These are phyloP conservation scores for Brachyopa scutellaris DNA, from an alignment of 2,888 invertebrate species.

Conservation along the genomic window DNA sequence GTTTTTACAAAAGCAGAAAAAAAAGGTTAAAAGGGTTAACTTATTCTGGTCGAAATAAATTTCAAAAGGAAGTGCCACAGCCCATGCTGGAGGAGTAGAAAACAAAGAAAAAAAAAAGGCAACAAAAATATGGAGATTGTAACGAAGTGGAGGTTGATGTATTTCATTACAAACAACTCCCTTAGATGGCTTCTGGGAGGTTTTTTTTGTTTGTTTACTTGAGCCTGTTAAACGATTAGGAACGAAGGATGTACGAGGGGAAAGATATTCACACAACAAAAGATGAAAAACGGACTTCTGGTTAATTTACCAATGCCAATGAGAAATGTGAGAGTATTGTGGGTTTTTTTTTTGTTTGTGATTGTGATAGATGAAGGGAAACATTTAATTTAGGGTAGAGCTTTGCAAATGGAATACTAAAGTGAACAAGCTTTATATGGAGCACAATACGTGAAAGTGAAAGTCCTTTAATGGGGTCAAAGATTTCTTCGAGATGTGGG, in stretches of 20 bases:
- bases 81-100: not conserved
- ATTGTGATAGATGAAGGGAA: not conserved
- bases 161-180: conserved; percentile 43
- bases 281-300: conserved; percentile 31
- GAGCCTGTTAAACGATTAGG: conserved; percentile 37
- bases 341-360: not conserved
- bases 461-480: not conserved
- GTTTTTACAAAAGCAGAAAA: too few relatives aligned
- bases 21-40: conserved; percentile 56
- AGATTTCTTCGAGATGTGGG: too few relatives aligned
- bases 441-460: not conserved
- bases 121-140: conserved; percentile 20
- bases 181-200: conserved; percentile 49
- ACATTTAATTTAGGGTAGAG: too few relatives aligned
- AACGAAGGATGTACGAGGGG: not conserved
- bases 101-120: too few relatives aligned
- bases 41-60: conserved; percentile 43
- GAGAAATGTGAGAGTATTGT: conserved; percentile 6
- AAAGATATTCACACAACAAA: not conserved
- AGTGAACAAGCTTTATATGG: not conserved
- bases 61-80: conserved; percentile 21
- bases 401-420: not conserved
- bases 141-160: conserved; percentile 37
- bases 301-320: conserved; percentile 36
- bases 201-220: conserved; percentile 10